Evolutionary conservation across 2,888 invertebrate genomes (phyloP), one percentile per base, ranked within the genome.

Genomic region (Drosophila anomelani): DNA sequence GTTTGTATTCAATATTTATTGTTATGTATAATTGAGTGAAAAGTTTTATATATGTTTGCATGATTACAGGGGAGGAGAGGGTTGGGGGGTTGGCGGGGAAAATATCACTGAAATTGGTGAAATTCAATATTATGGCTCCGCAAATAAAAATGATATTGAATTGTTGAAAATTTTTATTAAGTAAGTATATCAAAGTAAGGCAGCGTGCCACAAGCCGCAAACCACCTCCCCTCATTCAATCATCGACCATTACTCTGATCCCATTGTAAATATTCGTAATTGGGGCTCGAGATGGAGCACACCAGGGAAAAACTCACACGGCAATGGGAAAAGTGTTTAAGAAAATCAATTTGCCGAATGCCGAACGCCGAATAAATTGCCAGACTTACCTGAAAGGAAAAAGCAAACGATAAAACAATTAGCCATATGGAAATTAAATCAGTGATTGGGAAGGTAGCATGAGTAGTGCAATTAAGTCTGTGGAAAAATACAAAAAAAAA

Each of bases 11-110:
- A 80, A 87, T 84, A 87, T 84, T 84, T 85, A 87, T 87, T 84
- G 87, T 84, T 84, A 80, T 88, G 88, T 85, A 85, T 85, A 85
- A 85, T 85, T 85, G 85, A 88, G 85, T 85, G 85, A 85, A 85
- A 85, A 85, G 76, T 55, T 80, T 84, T 88, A 84, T 88, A 77
- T 84, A 84, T 88, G 79, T 84, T 74, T 81, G 81, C 79, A 73
- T 83, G 88, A 79, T 85, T 85, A 85, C 79, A 77, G 54, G 49
- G 38, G 43, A 57, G 49, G 12, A 10, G 12, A 3, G 51, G 6
- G 20, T 41, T 13, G 26, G 17, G 29, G 9, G 29, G 9, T 17
- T 12, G 38, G 29, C 23, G 41, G 15, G 44, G 9, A 17, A 39
- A 55, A 61, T 49, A 51, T 47, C 49, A 47, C 46, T 58, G 70